Evolutionary conservation across 2,888 invertebrate genomes (phyloP), one percentile per base, ranked within the genome.

Genomic region (Erebia palarica): DNA sequence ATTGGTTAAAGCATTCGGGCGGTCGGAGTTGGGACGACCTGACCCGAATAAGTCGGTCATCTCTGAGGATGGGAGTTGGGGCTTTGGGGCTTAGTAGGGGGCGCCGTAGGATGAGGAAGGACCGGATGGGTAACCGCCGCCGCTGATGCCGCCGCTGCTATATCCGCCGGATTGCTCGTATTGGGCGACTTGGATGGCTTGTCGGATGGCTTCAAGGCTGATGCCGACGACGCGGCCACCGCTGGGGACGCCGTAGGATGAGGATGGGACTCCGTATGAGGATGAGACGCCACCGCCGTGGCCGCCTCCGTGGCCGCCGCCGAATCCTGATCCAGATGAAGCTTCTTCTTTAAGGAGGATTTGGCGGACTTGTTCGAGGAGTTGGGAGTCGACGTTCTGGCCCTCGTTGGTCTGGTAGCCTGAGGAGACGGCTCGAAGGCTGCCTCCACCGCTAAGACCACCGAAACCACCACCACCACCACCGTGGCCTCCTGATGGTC

Each of bases 111-210:
- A 93, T 65, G 93, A 88, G 75, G 95, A 94, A 92, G 94, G 95
- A 75, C 91, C 95, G 73, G 92, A 90, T 27, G 88, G 86, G 85
- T 87, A 86, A 69, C 88, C 88, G 70, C 84, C 81, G 71, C 84
- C 81, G 68, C 80, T 81, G 70, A n/a, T n/a, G 59, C 84, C 81
- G 68, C 80, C 81, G 70, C 21, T n/a, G 60, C 84, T 51, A 7
- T 51, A 51, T n/a, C 51, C 83, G 73, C 79, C 94, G 91, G 87
- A 93, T 91, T 97, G 97, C 79, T 96, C 95, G 94, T 96, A 97
- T 83, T 97, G 97, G 59, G 97, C 97, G 76, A 97, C 97, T 87
- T 97, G 97, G 90, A 97, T 96, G 79, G 97, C 97, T 82, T 97
- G 97, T 82, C 96, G 96, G 82, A 97, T 96, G 76, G 96, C 97